phyloP scores from a whole-genome alignment of 92 coral and sea anemone species.

The Epizoanthus scotinus region DNA sequence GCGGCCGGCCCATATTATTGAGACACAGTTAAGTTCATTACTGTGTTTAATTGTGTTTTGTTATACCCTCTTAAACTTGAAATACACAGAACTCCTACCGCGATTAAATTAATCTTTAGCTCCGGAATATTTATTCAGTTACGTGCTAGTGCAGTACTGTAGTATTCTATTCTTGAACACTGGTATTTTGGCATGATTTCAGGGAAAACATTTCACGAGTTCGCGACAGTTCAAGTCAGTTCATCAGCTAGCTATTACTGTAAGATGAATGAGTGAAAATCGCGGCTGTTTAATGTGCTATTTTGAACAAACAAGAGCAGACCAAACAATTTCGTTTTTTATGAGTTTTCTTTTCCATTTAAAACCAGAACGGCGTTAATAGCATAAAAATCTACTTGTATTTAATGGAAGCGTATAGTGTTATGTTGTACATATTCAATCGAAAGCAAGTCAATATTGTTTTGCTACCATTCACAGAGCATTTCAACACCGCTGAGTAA shows the following conservation, averaged over 20 bases:
- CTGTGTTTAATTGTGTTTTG: conserved; percentile 40
- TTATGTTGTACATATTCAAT: conserved; percentile 5
- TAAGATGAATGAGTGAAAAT: background rate
- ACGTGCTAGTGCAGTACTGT: background rate
- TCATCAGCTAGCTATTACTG: background rate
- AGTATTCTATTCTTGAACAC: background rate
- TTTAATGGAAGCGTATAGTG: conserved; percentile 1
- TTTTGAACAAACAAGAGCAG: conserved; percentile 40
- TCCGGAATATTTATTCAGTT: conserved; percentile 4
- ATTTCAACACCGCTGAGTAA: conserved; percentile 7
- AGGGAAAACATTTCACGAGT: background rate
- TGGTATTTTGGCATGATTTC: background rate
- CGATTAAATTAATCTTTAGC: background rate
- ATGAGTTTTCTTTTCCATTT: conserved; percentile 34
- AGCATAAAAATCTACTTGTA: conserved; percentile 19
- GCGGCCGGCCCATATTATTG: conserved; percentile 11
- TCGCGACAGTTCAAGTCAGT: no score
- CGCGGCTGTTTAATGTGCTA: conserved; percentile 13
- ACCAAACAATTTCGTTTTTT: conserved; percentile 5
- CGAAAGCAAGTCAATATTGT: conserved; percentile 26
- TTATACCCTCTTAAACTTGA: conserved; percentile 26
- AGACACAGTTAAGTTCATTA: conserved; percentile 44
- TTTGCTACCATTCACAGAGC: background rate
- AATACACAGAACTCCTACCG: conserved; percentile 38
- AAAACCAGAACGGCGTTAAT: conserved; percentile 17